A percentile compares a stretch with the other conserved stretches of the same genome.
These are phyloP conservation scores for Chitala chitala DNA, from an alignment of 2,113 vertebrate species.

Conservation along the genomic window DNA sequence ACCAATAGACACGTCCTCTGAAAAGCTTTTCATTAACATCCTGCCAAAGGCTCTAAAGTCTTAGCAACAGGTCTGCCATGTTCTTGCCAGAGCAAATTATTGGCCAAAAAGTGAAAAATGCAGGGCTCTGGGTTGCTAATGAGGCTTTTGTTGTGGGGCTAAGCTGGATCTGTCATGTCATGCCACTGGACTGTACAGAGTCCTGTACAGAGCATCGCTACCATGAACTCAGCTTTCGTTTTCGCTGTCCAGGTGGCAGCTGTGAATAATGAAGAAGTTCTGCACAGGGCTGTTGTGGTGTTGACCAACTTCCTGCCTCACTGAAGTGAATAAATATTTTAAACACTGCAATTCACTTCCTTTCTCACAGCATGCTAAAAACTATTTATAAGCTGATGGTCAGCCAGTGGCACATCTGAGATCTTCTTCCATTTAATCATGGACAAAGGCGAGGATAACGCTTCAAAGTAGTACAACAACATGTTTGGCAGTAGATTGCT, in stretches of 20 bases:
- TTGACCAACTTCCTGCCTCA: not conserved
- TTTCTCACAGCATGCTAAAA: not conserved
- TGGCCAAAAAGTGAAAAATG: not conserved
- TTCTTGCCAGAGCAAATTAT: not conserved
- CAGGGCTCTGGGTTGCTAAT: not conserved
- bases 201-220: not conserved
- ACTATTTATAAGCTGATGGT: not conserved
- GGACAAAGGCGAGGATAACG: no score
- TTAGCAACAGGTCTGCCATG: constrained; percentile 6
- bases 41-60: not conserved
- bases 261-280: not conserved
- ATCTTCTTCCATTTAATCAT: no score
- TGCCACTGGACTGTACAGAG: not conserved
- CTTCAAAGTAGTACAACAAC: not conserved
- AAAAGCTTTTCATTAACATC: not conserved
- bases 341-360: not conserved
- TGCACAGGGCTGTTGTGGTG: not conserved
- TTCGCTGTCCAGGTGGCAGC: not conserved
- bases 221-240: no score
- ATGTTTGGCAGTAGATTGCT: no score
- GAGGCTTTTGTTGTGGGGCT: not conserved
- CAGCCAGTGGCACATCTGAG: not conserved
- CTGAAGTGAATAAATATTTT: not conserved
- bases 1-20: not conserved
- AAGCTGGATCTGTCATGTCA: not conserved